Evolutionary conservation across 2,888 invertebrate genomes (phyloP).

Genomic region (Athalia circularis): DNA sequence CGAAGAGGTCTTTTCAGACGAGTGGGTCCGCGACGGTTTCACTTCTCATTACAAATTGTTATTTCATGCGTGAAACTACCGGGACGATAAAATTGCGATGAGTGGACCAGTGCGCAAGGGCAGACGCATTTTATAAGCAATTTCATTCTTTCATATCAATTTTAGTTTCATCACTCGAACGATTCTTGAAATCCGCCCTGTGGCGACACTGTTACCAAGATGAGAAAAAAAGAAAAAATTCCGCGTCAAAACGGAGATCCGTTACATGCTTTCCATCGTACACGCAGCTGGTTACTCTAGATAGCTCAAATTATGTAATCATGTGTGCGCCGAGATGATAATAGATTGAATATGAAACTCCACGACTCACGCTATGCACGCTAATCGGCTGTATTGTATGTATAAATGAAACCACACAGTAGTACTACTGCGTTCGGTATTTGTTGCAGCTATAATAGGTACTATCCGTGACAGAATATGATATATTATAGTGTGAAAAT

Average conservation of each 20-base stretch:
- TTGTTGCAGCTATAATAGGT: background rate
- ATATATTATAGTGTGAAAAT: constrained; percentile 1
- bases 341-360: constrained; percentile 9
- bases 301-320: background rate
- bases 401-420: background rate
- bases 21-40: constrained; percentile 34
- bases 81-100: constrained; percentile 36
- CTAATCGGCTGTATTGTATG: background rate
- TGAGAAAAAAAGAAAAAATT: constrained; percentile 1
- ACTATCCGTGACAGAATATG: constrained; percentile 23
- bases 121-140: constrained; percentile 25
- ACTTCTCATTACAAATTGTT: constrained; percentile 42
- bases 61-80: constrained; percentile 39
- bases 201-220: background rate
- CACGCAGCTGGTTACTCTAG: too few species aligned
- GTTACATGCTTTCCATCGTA: background rate
- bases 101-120: background rate
- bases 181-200: background rate
- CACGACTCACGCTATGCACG: constrained; percentile 14
- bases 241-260: background rate
- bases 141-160: constrained; percentile 16
- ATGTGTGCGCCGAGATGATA: constrained; percentile 7
- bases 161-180: background rate
- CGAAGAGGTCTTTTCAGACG: constrained; percentile 34
- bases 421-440: background rate